Evolutionary conservation across 2,888 invertebrate species (phyloP), one percentile per base, ranked within the genome.

Genomic region (Ophion costatus): DNA sequence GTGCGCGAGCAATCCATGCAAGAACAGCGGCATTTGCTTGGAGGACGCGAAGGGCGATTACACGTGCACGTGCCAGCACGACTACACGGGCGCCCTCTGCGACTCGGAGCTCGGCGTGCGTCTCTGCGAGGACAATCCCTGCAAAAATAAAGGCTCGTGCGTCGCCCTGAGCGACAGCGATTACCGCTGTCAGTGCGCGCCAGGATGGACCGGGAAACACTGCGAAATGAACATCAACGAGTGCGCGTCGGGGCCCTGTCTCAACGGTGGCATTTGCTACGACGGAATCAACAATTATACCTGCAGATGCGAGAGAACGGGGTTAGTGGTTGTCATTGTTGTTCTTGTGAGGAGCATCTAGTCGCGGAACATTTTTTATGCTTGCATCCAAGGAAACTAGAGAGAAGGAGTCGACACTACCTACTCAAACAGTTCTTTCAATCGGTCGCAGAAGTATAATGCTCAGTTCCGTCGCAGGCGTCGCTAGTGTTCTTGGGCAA

Each of bases 211-310:
- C 11, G 97, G 97, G 0, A 94, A 93, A 71, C 94, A 95, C 89
- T 97, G 97, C 93, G 97, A 97, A 92, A 95, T 94, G 33, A 96
- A 97, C 91, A 94, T 96, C 83, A 96, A 97, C 93, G 97, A 98
- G 91, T 98, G 98, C 94, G 93, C 95, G 84, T 94, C 95, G n/a
- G 94, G 93, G 88, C 96, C 96, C 0, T 97, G 97, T 92, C 95
- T 95, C 88, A 95, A 97, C 94, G 96, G 96, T 87, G 97, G 97
- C 9, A 94, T 94, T 80, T 98, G 98, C 93, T 94, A 95, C 70
- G 97, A 97, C 93, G 96, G 95, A 73, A 94, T 96, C 88, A 96
- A 97, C 93, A 96, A 96, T 90, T 98, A 96, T 93, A 96, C 95
- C 11, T 98, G 98, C 94, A 96, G 96, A 92, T 98, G 98, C 93